Conservation (phyloP, 2,113 vertebrate species). For the Chaetops frenatus region DNA sequence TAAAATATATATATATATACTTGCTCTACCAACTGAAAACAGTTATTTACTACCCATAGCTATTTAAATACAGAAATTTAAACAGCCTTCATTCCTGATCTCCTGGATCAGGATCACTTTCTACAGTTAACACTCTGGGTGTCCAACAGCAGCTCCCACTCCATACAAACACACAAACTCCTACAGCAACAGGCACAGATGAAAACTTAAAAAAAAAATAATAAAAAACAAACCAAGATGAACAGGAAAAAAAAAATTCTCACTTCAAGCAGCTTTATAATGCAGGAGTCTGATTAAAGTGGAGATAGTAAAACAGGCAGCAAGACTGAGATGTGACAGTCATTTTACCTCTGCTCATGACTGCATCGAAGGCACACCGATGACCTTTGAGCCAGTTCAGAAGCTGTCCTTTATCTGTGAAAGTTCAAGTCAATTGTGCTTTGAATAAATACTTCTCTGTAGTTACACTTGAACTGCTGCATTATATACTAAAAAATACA, state of each 20-base stretch:
- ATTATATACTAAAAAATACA: constrained; percentile 2
- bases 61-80: not conserved
- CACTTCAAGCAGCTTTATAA: constrained; percentile 39
- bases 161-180: not conserved
- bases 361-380: constrained; percentile 37
- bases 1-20: not conserved
- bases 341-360: constrained; percentile 44
- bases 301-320: constrained; percentile 38
- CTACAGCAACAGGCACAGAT: constrained; percentile 42
- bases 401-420: constrained; percentile 46
- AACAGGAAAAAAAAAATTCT: not conserved
- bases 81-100: not conserved
- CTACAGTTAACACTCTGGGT: not conserved
- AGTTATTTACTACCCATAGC: not conserved
- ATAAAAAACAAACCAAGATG: not conserved
- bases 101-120: not conserved
- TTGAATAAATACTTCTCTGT: constrained; percentile 45
- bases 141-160: constrained; percentile 2
- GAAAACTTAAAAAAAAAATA: not conserved
- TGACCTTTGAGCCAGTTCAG: constrained; percentile 33
- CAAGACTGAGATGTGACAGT: constrained; percentile 35
- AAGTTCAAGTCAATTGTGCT: constrained; percentile 56
- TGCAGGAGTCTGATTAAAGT: constrained; percentile 38
- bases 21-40: not conserved
- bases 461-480: constrained; percentile 29